Conservation (phyloP, 92 coral and sea anemone species). For the Siderastrea radians region DNA sequence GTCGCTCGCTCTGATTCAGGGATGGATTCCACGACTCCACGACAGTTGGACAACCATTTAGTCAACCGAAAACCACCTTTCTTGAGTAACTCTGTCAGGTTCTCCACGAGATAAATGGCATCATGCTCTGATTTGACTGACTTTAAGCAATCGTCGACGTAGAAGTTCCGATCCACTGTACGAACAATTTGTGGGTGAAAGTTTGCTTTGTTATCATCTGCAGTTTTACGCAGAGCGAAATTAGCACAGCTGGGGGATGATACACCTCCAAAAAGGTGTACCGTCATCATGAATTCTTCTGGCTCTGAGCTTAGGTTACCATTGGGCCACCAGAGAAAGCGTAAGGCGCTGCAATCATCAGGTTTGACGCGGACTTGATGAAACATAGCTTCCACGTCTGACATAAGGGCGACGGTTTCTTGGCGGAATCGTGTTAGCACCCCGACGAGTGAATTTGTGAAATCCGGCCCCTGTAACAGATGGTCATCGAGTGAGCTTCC, state of each 20-base stretch:
- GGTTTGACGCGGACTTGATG: slow-evolving; percentile 34
- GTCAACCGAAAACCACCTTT: slow-evolving; percentile 3
- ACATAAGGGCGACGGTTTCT: slow-evolving; percentile 50
- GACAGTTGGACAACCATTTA: slow-evolving; percentile 6
- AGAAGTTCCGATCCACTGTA: slow-evolving; percentile 48
- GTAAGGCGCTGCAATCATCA: slow-evolving; percentile 29
- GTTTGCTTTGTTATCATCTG: slow-evolving; percentile 31
- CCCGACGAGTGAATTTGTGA: slow-evolving; percentile 44
- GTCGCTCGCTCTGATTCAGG: slow-evolving; percentile 21
- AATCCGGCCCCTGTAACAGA: slow-evolving; percentile 67
- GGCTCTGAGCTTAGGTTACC: slow-evolving; percentile 26
- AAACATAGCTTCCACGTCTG: slow-evolving; percentile 56
- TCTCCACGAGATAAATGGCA: slow-evolving; percentile 64
- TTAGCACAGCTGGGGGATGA: slow-evolving; percentile 66
- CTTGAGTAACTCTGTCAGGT: slow-evolving; percentile 1
- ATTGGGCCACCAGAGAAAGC: slow-evolving; percentile 51
- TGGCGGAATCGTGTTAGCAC: slow-evolving; percentile 56
- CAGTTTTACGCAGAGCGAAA: slow-evolving; percentile 45
- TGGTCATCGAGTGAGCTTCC: slow-evolving; percentile 41
- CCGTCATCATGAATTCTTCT: slow-evolving; percentile 55
- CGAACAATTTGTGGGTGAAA: slow-evolving; percentile 25
- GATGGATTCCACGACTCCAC: slow-evolving; percentile 34
- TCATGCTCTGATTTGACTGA: slow-evolving; percentile 42
- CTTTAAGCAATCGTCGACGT: slow-evolving; percentile 57
- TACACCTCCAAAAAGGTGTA: slow-evolving; percentile 45